These are phyloP conservation scores for Chloroceryle inda DNA, from an alignment of 2,797 vertebrate genomes.

Conservation along the genomic window DNA sequence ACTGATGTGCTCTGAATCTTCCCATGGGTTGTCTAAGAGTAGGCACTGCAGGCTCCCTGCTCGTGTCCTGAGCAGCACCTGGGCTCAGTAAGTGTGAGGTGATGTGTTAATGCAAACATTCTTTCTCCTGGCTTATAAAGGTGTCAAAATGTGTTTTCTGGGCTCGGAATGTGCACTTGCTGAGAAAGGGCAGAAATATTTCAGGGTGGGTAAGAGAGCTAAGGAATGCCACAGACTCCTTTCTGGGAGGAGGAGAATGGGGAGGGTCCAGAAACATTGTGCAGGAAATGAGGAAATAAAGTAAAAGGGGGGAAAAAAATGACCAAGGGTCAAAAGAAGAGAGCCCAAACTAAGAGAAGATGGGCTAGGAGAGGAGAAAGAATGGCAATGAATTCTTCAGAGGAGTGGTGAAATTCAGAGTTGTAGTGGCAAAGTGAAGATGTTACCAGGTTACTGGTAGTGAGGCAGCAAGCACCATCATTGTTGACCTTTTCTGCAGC, in stretches of 20 bases:
- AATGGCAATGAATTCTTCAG: background rate
- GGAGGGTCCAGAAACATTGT: background rate
- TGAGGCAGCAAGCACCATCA: background rate
- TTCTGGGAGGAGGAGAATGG: background rate
- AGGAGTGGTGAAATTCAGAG: background rate
- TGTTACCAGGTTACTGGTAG: background rate
- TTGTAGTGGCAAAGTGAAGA: fast-evolving
- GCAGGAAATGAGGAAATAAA: background rate
- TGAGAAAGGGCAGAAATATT: background rate
- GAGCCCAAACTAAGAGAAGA: background rate
- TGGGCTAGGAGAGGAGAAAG: background rate
- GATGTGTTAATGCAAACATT: background rate
- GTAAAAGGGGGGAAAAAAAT: background rate
- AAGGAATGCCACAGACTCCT: background rate
- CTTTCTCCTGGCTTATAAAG: background rate
- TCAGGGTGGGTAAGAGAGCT: background rate
- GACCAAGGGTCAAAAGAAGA: background rate
- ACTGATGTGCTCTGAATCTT: background rate
- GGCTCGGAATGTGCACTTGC: background rate
- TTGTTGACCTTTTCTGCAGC: background rate
- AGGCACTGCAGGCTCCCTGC: background rate
- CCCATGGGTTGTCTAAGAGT: background rate
- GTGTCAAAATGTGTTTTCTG: background rate
- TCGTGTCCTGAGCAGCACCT: background rate
- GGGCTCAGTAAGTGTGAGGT: background rate